These are phyloP conservation scores for Hemicordylus capensis DNA, from an alignment of 2,113 vertebrate genomes.

Conservation along the genomic window DNA sequence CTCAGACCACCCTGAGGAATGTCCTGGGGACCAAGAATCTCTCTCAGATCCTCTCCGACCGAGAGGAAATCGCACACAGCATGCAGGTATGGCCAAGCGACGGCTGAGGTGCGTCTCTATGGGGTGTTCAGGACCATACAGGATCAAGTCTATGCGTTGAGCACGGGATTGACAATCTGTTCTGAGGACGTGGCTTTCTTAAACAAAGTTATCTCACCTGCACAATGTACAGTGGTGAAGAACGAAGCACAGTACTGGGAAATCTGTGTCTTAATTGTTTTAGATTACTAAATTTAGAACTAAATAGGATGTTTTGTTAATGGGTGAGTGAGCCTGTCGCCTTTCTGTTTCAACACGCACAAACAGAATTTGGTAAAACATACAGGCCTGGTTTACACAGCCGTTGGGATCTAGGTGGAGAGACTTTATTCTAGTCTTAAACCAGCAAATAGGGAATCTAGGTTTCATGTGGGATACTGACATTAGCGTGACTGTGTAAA, in stretches of 20 bases:
- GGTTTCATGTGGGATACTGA: too few relatives aligned
- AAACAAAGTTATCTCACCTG: background rate
- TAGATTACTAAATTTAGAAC: too few relatives aligned
- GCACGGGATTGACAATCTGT: background rate
- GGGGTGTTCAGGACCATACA: background rate
- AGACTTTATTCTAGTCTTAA: too few relatives aligned
- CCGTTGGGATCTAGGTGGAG: too few relatives aligned
- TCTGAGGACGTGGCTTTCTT: background rate
- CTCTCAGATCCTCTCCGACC: slow-evolving; percentile 93
- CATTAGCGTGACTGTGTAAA: too few relatives aligned
- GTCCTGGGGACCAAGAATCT: slow-evolving; percentile 96
- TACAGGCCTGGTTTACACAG: too few relatives aligned
- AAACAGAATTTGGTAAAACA: background rate
- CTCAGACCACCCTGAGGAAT: slow-evolving; percentile 94
- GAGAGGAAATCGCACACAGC: slow-evolving; percentile 92
- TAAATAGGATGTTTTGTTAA: background rate
- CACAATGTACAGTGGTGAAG: background rate
- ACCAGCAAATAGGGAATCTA: too few relatives aligned
- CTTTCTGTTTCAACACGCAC: background rate
- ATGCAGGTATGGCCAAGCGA: slow-evolving; percentile 86
- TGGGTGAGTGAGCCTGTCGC: background rate
- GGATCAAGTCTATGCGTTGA: background rate
- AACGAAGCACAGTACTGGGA: background rate
- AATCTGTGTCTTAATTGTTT: background rate
- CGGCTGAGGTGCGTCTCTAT: rapidly evolving